Base-by-base conservation (phyloP, 1,140 invertebrate genomes). In the Camponotus pennsylvanicus region DNA sequence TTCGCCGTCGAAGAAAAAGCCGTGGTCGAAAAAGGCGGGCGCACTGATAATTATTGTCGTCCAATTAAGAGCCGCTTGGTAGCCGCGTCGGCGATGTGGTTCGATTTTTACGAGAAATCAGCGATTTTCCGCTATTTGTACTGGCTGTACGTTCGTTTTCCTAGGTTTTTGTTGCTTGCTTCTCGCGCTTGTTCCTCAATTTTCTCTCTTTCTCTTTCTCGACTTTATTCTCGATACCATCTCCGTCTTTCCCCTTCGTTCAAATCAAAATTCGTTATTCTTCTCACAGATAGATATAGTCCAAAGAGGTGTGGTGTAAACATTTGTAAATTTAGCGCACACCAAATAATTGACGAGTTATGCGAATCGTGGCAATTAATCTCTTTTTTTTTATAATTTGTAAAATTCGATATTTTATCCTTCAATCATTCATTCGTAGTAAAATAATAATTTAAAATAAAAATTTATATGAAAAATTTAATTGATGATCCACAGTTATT, bases 271-370 rank as follows among this genome's bases (percentile, higher is more conserved):
- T 76, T 86, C 70, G 55, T 71, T 42, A 67, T 61, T 84, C 66
- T 27, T 75, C 32, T 73, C 59, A 21, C 52, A 82, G 61, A 42
- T 63, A 76, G 67, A 49, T 70, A 77, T 82, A 71, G 73, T 57
- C 61, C 71, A 86, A 91, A 89, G 27, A 27, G 27, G 27, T 27
- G 27, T 27, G 27, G 27, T 1, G 90, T 92, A 94, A 94, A 95
- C 93, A 94, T 93, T 95, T 94, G 93, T 94, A 94, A 94, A 95
- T 95, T 94, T 94, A 91, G 92, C 87, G 92, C 94, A 95, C 94
- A 94, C 92, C 91, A 90, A 95, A 95, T 94, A 95, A 95, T 94
- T 95, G 94, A 92, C 89, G 92, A 94, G 92, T 93, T 93, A 94
- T 92, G 90, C 88, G 88, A 93, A 92, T 92, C 90, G 89, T 88